phyloP scores from a whole-genome alignment of 2,888 invertebrate genomes.

The Dorcus parallelipipedus region DNA sequence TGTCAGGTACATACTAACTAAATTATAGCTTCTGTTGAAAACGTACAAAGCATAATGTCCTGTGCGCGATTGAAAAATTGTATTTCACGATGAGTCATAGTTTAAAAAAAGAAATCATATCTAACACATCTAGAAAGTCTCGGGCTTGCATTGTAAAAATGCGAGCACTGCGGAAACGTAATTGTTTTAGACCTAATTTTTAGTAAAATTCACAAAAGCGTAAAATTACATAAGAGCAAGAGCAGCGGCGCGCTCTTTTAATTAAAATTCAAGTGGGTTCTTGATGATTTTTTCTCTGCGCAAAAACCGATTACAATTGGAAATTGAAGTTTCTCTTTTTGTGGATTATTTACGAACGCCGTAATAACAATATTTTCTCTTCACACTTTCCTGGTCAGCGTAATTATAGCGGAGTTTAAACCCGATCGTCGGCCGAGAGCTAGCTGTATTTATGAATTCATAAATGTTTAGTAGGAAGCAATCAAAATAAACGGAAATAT shows the following conservation, averaged over 20 bases:
- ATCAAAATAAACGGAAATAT: too few relatives aligned
- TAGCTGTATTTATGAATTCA: too few relatives aligned
- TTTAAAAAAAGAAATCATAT: not conserved
- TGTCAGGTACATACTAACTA: too few relatives aligned
- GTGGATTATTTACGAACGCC: conserved; percentile 29
- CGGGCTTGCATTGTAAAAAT: conserved; percentile 5
- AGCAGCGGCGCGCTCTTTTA: conserved; percentile 25
- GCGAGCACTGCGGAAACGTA: conserved; percentile 14
- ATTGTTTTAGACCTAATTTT: conserved; percentile 21
- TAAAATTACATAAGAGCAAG: conserved; percentile 36
- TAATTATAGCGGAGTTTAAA: conserved; percentile 23
- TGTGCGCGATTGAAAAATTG: too few relatives aligned
- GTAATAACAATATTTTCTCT: conserved; percentile 28
- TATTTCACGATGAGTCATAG: too few relatives aligned
- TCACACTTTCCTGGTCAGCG: conserved; percentile 36
- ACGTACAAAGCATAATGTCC: too few relatives aligned
- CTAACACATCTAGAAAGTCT: conserved; percentile 16
- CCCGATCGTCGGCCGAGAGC: too few relatives aligned
- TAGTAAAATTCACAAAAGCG: conserved; percentile 29
- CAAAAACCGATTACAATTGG: conserved; percentile 7
- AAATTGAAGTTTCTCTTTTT: conserved; percentile 34
- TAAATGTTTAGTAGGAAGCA: too few relatives aligned
- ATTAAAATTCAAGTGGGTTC: conserved; percentile 25
- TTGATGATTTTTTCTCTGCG: conserved; percentile 6
- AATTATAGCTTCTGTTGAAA: too few relatives aligned